Base-by-base conservation (phyloP, 2,888 invertebrate genomes). In the Arge pagana region DNA sequence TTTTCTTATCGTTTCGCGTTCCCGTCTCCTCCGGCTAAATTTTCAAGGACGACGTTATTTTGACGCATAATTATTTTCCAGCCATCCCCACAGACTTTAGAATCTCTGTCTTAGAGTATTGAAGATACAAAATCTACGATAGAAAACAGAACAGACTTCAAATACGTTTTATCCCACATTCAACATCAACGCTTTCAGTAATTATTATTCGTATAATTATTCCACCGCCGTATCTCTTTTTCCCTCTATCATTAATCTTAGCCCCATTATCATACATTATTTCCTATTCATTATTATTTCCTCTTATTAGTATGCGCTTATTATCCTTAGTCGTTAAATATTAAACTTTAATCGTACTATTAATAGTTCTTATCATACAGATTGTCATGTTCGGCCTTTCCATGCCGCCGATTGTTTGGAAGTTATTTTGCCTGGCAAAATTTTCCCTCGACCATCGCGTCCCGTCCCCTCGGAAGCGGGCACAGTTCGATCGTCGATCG, bases 111-210 rank as follows among this genome's bases (percentile, higher is more conserved):
- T 59, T 71, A 72, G 67, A 72, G 66, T 74, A 74, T 71, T 71
- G 71, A 72, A 74, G 73, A 74, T 74, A 75, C 69, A 75, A 75
- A 75, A 75, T 74, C 73, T 74, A 76, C 72, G 67, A 72, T 74
- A 74, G 72, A 74, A 75, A 74, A 74, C 73, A 71, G 70, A 76
- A 74, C 70, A 68, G 67, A 70, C 66, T 63, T 68, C 60, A 61
- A 71, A 70, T 64, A 62, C 62, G n/a, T 59, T 60, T 66, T 59
- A 64, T 53, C 64, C 61, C 63, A 71, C 72, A 69, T 60, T 69
- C 68, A 72, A 70, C 71, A 72, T 70, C 65, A 64, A 72, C 65
- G 58, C 61, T 60, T 66, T 63, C 60, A 55, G 50, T 59, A 58
- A 48, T 62, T 54, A 50, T 63, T 63, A 62, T 58, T 64, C 64